phyloP scores from a whole-genome alignment of 2,888 invertebrate genomes.

The Euplexia lucipara region DNA sequence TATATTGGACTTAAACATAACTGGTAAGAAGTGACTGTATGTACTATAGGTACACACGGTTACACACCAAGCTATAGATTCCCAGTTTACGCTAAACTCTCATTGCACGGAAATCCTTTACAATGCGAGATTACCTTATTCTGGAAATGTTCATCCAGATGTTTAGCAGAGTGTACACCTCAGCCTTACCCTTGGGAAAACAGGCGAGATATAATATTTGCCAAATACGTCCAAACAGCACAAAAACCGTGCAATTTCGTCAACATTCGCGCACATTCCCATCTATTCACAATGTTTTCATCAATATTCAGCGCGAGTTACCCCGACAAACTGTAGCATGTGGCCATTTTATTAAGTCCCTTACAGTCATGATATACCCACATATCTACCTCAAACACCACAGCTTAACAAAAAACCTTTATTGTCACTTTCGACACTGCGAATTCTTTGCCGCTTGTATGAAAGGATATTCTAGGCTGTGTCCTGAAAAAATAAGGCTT shows the following conservation, averaged over 20 bases:
- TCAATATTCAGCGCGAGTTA: slow-evolving; percentile 65
- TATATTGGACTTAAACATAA: too few species aligned
- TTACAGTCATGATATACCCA: slow-evolving; percentile 21
- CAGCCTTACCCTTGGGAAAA: too few species aligned
- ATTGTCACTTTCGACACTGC: slow-evolving; percentile 10
- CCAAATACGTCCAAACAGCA: slow-evolving; percentile 2
- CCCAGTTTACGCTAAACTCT: too few species aligned
- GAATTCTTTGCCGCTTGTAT: background rate
- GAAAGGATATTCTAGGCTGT: slow-evolving; percentile 17
- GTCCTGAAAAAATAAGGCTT: slow-evolving; percentile 5
- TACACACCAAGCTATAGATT: too few species aligned
- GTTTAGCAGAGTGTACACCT: too few species aligned
- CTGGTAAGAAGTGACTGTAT: background rate
- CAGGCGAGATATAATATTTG: too few species aligned
- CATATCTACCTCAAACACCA: slow-evolving; percentile 15
- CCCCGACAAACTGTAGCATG: slow-evolving; percentile 60
- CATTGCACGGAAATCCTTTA: too few species aligned
- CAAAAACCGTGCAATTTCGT: slow-evolving; percentile 20
- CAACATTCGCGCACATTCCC: slow-evolving; percentile 7
- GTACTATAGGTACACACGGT: too few species aligned
- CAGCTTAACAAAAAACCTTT: slow-evolving; percentile 16
- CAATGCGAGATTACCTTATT: too few species aligned
- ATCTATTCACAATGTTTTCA: slow-evolving; percentile 50
- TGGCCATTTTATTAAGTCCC: slow-evolving; percentile 62
- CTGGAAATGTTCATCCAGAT: too few species aligned